Percentiles rank a stretch among this genome's conserved stretches.
Evolutionary conservation across 1,140 invertebrate genomes (phyloP).

Genomic region (Eciton burchellii): DNA sequence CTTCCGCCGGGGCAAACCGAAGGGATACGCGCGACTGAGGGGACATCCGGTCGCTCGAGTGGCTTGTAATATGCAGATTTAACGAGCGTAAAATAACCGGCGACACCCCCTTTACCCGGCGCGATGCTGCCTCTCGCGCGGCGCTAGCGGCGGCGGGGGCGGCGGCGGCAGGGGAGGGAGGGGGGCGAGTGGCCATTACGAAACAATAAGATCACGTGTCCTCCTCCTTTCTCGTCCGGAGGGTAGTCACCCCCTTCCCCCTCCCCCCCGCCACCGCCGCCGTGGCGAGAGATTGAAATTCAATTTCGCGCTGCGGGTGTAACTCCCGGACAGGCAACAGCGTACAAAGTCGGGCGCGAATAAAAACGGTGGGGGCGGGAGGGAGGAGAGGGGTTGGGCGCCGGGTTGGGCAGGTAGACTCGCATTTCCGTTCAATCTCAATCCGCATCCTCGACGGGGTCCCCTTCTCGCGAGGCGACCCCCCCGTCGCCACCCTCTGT

Average conservation of each 20-base stretch:
- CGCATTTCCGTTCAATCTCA: slow-evolving; percentile 61
- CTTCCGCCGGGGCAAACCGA: neutral
- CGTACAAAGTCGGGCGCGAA: slow-evolving; percentile 47
- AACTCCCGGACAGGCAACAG: slow-evolving; percentile 23
- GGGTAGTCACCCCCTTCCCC: neutral
- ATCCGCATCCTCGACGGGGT: slow-evolving; percentile 43
- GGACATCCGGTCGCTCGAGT: neutral
- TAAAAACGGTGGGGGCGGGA: slow-evolving; percentile 30
- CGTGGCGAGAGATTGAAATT: slow-evolving; percentile 39
- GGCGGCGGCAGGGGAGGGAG: too few relatives aligned
- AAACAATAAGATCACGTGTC: slow-evolving; percentile 29
- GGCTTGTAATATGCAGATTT: slow-evolving; percentile 31
- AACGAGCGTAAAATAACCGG: slow-evolving; percentile 15
- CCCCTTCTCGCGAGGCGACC: slow-evolving; percentile 12
- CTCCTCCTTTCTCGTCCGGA: neutral
- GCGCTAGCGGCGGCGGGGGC: too few relatives aligned
- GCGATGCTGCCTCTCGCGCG: slow-evolving; percentile 9
- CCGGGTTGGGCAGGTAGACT: slow-evolving; percentile 51
- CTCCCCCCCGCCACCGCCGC: neutral
- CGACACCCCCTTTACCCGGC: neutral
- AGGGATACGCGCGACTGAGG: slow-evolving; percentile 3
- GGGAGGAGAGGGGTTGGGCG: too few relatives aligned
- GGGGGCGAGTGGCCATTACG: neutral
- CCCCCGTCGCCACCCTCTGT: neutral
- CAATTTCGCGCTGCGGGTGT: slow-evolving; percentile 40